Conservation (phyloP, 2,113 vertebrate species). For the Laticauda laticaudata region DNA sequence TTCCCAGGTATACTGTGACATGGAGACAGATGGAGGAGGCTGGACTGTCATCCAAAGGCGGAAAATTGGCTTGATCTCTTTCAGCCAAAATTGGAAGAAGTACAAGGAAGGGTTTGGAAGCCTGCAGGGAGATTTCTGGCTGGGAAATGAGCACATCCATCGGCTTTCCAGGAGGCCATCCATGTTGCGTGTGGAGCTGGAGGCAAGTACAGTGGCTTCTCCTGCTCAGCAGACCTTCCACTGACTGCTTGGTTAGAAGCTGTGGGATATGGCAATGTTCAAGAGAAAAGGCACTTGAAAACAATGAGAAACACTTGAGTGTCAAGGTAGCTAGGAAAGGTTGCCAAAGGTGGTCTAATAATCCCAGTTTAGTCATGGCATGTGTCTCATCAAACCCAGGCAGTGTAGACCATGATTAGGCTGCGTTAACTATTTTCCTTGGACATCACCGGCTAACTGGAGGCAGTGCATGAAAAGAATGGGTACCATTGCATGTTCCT, state of each 20-base stretch:
- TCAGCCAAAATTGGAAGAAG: constrained; percentile 92
- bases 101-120: constrained; percentile 92
- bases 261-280: too few species aligned
- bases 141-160: constrained; percentile 94
- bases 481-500: not conserved
- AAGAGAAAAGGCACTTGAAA: not conserved
- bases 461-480: not conserved
- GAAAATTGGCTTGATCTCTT: constrained; percentile 88
- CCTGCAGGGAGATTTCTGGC: constrained; percentile 93
- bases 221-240: not conserved
- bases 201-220: constrained; percentile 69
- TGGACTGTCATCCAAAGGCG: constrained; percentile 96
- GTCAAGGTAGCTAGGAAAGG: not conserved
- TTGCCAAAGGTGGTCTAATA: not conserved
- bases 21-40: constrained; percentile 90
- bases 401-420: not conserved
- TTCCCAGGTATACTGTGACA: constrained; percentile 90
- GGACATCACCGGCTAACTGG: not conserved
- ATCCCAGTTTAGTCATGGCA: not conserved
- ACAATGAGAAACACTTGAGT: not conserved
- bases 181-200: constrained; percentile 86
- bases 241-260: not conserved
- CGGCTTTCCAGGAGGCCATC: constrained; percentile 88
- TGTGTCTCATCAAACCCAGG: not conserved
- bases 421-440: not conserved